Percentiles rank a stretch among this genome's conserved stretches.
These are phyloP conservation scores for Drosophila ambigua DNA, from an alignment of 1,140 invertebrate genomes.

Conservation along the genomic window DNA sequence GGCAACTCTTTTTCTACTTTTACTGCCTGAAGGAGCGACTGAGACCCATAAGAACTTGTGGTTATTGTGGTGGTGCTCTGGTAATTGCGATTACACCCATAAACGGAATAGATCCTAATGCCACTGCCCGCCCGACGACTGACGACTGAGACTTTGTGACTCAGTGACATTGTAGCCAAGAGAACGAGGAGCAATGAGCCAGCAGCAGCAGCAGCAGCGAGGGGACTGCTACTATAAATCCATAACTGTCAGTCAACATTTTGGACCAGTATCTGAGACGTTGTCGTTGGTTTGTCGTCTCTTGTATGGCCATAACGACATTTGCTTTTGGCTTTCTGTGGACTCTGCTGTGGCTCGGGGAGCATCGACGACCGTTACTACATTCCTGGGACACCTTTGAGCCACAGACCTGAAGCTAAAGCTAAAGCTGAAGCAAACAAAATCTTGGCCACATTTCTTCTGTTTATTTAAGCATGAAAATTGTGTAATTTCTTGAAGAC, in stretches of 20 bases:
- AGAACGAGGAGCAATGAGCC: conserved; percentile 14
- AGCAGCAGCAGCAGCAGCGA: conserved; percentile 6
- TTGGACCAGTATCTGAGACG: conserved; percentile 69
- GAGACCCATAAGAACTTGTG: conserved; percentile 14
- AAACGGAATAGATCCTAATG: conserved; percentile 51
- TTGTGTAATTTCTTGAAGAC: conserved; percentile 47
- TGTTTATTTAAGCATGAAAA: conserved; percentile 63
- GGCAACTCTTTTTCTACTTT: conserved; percentile 16
- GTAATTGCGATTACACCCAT: conserved; percentile 64
- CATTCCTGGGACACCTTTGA: conserved; percentile 69
- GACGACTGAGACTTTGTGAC: conserved; percentile 24
- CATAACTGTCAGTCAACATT: conserved; percentile 78
- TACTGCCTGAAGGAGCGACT: conserved; percentile 16
- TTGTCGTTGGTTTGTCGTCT: conserved; percentile 38
- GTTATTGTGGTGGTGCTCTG: conserved; percentile 27
- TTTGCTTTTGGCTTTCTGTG: conserved; percentile 47
- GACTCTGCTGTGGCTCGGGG: conserved; percentile 13
- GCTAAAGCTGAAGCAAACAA: neutral
- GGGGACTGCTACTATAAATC: conserved; percentile 75
- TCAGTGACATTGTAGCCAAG: conserved; percentile 69
- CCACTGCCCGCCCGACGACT: conserved; percentile 7
- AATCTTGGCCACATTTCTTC: conserved; percentile 49
- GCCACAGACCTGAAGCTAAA: conserved; percentile 25
- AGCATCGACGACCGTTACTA: conserved; percentile 62
- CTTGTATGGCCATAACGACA: conserved; percentile 69